Percentiles rank a stretch among this genome's conserved stretches.
Conservation (phyloP, 2,888 invertebrate species). For the Amblyteles armatorius region DNA sequence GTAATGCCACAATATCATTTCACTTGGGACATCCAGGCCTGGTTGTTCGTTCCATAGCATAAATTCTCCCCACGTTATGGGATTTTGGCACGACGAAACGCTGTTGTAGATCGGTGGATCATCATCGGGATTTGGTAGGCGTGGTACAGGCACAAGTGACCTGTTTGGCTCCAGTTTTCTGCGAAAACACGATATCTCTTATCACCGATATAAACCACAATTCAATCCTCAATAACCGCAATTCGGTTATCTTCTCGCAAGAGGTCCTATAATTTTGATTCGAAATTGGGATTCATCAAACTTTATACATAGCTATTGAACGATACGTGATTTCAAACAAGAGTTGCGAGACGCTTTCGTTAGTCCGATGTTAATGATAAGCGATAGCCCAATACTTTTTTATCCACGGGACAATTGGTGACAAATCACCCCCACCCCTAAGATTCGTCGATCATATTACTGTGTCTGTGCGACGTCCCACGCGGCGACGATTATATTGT, state of each 20-base stretch:
- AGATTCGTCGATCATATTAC: conserved; percentile 65
- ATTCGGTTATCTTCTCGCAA: no score
- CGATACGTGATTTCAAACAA: not conserved
- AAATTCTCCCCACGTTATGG: conserved; percentile 91
- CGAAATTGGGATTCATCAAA: not conserved
- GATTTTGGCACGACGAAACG: conserved; percentile 93
- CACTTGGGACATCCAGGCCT: conserved; percentile 86
- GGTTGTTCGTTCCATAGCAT: conserved; percentile 86
- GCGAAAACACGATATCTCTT: conserved; percentile 1
- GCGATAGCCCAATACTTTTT: not conserved
- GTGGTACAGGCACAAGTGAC: not conserved
- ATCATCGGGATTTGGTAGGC: conserved; percentile 67
- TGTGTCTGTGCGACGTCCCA: conserved; percentile 84
- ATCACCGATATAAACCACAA: not conserved
- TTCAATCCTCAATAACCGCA: not conserved
- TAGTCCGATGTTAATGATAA: not conserved
- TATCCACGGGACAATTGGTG: not conserved
- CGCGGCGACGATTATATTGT: conserved; percentile 87
- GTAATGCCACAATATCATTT: conserved; percentile 88
- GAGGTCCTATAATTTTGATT: not conserved
- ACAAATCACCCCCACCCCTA: not conserved
- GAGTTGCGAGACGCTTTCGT: not conserved
- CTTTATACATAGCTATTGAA: not conserved
- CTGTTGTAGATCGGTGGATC: conserved; percentile 92
- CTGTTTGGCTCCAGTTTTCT: conserved; percentile 25